phyloP scores from a whole-genome alignment of 2,888 invertebrate species.

The Agrochola litura region DNA sequence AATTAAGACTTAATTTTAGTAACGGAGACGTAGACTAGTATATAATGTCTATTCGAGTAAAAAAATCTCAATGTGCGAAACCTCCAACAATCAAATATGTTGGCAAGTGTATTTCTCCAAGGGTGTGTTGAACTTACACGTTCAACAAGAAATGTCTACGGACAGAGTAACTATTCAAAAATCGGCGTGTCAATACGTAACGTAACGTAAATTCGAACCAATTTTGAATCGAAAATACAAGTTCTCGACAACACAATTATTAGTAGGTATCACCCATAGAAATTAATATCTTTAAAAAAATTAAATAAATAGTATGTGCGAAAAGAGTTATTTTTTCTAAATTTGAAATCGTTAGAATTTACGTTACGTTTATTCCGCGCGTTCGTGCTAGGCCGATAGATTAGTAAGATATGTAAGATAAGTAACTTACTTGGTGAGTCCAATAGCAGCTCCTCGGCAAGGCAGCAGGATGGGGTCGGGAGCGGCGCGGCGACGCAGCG shows the following conservation, averaged over 20 bases:
- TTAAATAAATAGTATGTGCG: background rate
- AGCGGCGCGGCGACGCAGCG: slow-evolving; percentile 94
- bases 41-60: background rate
- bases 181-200: no score
- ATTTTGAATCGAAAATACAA: background rate
- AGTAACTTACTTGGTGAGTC: slow-evolving; percentile 79
- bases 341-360: background rate
- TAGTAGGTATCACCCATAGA: no score
- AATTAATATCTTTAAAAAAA: background rate
- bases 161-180: background rate
- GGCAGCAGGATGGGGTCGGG: slow-evolving; percentile 92
- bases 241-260: background rate
- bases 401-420: background rate
- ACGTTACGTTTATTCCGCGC: background rate
- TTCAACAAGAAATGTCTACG: background rate
- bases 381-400: background rate
- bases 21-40: background rate
- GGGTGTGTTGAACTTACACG: background rate
- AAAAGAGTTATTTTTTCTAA: background rate
- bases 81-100: background rate
- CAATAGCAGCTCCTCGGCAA: slow-evolving; percentile 84
- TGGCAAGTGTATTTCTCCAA: background rate
- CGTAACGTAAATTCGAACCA: background rate
- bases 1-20: background rate
- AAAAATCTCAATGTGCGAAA: background rate